Evolutionary conservation across 2,797 vertebrate species (phyloP).

Genomic region (Diplodus sargus): DNA sequence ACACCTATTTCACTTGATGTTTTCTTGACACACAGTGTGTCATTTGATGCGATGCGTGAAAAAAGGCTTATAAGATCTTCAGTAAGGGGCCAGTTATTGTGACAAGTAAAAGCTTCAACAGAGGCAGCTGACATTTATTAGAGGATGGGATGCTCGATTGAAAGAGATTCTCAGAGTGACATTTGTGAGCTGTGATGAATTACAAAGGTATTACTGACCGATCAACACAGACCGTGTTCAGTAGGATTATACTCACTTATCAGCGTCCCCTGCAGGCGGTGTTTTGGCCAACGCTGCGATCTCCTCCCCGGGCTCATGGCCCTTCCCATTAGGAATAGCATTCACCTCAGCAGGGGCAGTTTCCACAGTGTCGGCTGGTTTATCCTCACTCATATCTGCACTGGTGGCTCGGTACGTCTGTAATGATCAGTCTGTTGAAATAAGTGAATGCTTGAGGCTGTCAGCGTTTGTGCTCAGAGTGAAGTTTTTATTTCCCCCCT

Average conservation of each 20-base stretch:
- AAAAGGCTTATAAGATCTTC: constrained; percentile 8
- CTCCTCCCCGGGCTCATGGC: constrained; percentile 81
- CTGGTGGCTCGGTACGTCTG: constrained; percentile 32
- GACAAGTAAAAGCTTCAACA: constrained; percentile 1
- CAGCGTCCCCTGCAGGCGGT: constrained; percentile 58
- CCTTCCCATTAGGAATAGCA: constrained; percentile 93
- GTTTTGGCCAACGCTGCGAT: constrained; percentile 72
- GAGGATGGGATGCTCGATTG: neutral
- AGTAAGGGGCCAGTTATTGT: constrained; percentile 3
- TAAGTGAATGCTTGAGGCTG: constrained; percentile 14
- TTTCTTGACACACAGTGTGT: neutral
- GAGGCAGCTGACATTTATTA: neutral
- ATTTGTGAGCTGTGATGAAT: neutral
- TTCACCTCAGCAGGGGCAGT: constrained; percentile 87
- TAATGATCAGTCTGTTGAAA: constrained; percentile 24
- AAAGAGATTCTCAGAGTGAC: constrained; percentile 12
- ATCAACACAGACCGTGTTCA: neutral
- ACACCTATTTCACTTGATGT: neutral
- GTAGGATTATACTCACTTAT: constrained; percentile 76
- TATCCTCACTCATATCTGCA: constrained; percentile 79
- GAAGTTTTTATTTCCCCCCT: constrained; percentile 28
- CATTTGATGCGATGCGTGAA: constrained; percentile 3
- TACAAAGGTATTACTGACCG: neutral
- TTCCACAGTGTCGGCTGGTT: constrained; percentile 80
- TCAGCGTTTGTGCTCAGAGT: constrained; percentile 1